Evolutionary conservation across 2,888 invertebrate species (phyloP), one percentile per base, ranked within the genome.

Genomic region (Ashinkailepas kermadecensis): DNA sequence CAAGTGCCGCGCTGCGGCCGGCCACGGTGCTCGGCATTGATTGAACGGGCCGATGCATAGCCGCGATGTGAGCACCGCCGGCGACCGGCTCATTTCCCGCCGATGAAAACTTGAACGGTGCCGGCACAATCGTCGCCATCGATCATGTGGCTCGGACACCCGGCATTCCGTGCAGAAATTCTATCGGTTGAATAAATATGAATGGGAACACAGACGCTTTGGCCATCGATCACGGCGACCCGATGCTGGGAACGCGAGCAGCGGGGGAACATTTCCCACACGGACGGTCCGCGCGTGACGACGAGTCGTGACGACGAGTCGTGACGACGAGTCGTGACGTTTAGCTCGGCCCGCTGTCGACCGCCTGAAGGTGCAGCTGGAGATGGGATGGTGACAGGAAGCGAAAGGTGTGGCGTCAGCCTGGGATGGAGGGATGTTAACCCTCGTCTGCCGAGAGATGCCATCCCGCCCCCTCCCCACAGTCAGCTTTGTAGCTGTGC

Each of bases 101-200:
- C 67, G 67, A 25, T 67, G 67, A 23, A 67, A 67, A 67, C 67
- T 67, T 67, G 8, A 25, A 25, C 23, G 13, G 25, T 25, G 25
- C 67, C 25, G 25, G 13, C 25, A 3, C 25, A 67, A 23, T 23
- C 65, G 65, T 13, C 25, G 25, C 25, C 67, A 67, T 67, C n/a
- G 9, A 67, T 67, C 67, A 67, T 67, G 4, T 13, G 13, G 13
- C 25, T 67, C 67, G 67, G 67, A 67, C 67, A 67, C 25, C 23
- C 13, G 25, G n/a, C 67, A 67, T 25, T n/a, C 67, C 67, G 13
- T 67, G 67, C 67, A 23, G 67, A 67, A 67, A 67, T 67, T 67
- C 25, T 67, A 25, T 67, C 25, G 25, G n/a, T n/a, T 8, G n/a
- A 67, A 67, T 67, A 67, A 67, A 67, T 25, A 67, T 25, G 67